Evolutionary conservation across 2,797 vertebrate species (phyloP), one percentile per base, ranked within the genome.

Genomic region (Ctenopoma multispine): DNA sequence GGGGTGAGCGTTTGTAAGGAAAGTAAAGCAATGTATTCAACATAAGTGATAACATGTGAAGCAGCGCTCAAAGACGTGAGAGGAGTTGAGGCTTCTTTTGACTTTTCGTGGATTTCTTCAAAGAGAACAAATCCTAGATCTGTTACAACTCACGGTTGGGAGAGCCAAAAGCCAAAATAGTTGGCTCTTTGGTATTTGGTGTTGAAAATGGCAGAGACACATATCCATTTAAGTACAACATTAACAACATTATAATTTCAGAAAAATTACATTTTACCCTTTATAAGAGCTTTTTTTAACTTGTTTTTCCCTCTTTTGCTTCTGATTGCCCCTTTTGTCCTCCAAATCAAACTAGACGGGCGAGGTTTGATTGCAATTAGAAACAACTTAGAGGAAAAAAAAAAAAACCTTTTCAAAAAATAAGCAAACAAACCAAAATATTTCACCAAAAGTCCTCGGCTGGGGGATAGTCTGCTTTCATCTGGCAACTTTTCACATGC

Each of bases 111-210:
- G 53, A 43, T 64, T 76, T 76, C n/a, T 48, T 68, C 63, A 50
- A 60, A 36, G 43, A 69, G 56, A 77, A 69, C 38, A 68, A 71
- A 71, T 79, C 49, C 50, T 56, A 60, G 63, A 80, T 73, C 56
- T 40, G 72, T 76, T 38, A 40, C 17, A 66, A 21, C 34, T 49
- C 23, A 34, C 38, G 38, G 34, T 64, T 59, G 69, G 59, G 63
- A 82, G 88, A 91, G 86, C 85, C 82, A 85, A 76, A 83, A 64
- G 79, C 73, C 69, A 78, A 79, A 75, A 72, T 36, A 50, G 69
- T 82, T 84, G 87, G 88, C 89, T 87, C 72, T 88, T 86, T 91
- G 80, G 87, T 92, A 85, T 90, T 83, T 88, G 89, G 79, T 81
- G 81, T 81, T 82, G 65, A 79, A 85, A 88, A 87, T 84, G 78